These are phyloP conservation scores for Polydrusus pterygomalis DNA, from an alignment of 2,888 invertebrate species.

Conservation along the genomic window DNA sequence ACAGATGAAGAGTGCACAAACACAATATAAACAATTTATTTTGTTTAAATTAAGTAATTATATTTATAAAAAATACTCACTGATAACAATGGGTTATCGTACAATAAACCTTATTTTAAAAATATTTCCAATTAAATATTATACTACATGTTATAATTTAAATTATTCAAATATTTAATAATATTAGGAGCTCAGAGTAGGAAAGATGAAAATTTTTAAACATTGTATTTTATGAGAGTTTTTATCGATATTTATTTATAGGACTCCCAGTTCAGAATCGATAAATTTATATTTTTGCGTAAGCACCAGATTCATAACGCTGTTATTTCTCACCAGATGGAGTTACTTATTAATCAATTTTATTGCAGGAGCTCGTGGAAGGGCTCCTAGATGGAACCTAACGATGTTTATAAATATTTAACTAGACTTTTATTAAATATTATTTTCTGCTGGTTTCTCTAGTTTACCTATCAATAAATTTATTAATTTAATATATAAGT, in stretches of 20 bases:
- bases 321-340: neutral
- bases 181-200: slow-evolving; percentile 3
- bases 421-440: no score
- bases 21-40: neutral
- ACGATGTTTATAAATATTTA: neutral
- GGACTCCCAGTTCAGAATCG: no score
- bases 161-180: slow-evolving; percentile 17
- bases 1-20: neutral
- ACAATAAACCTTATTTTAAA: neutral
- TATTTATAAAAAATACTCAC: neutral
- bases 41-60: neutral
- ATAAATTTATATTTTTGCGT: neutral
- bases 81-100: neutral
- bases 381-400: no score
- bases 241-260: neutral
- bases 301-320: neutral
- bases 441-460: no score
- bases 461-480: no score
- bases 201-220: neutral
- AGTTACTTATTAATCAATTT: neutral
- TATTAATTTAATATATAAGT: no score
- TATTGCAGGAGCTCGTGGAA: neutral
- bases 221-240: neutral
- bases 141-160: slow-evolving; percentile 4
- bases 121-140: neutral